These are phyloP conservation scores for Ornithoptera priamus DNA, from an alignment of 2,888 invertebrate genomes.

Conservation along the genomic window DNA sequence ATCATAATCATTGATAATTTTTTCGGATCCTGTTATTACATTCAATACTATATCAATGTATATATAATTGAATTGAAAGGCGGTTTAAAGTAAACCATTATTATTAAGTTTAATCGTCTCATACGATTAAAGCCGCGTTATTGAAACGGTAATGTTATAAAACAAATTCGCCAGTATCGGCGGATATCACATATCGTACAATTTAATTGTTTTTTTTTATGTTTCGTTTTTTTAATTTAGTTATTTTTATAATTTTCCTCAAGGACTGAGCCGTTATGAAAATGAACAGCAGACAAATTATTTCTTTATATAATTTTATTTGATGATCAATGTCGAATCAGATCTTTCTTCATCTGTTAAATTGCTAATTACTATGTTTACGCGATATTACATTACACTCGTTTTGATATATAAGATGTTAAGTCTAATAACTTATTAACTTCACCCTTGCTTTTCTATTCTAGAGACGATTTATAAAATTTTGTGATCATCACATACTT, in stretches of 20 bases:
- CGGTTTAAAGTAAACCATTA: slow-evolving; percentile 18
- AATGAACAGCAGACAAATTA: no score
- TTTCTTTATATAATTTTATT: no score
- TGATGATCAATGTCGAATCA: no score
- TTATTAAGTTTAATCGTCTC: slow-evolving; percentile 24
- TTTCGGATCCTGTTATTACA: neutral
- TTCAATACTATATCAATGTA: slow-evolving; percentile 9
- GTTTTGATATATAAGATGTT: no score
- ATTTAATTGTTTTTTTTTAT: slow-evolving; percentile 17
- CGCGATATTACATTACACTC: no score
- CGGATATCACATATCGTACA: slow-evolving; percentile 12
- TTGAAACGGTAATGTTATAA: slow-evolving; percentile 23
- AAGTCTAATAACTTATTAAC: no score
- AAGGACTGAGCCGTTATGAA: neutral
- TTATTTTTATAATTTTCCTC: slow-evolving; percentile 7
- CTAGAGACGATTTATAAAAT: no score
- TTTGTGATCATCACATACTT: no score
- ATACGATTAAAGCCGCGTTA: slow-evolving; percentile 18
- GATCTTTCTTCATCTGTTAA: no score
- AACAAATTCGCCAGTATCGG: slow-evolving; percentile 24
- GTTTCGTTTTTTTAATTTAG: slow-evolving; percentile 15
- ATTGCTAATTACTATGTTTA: no score
- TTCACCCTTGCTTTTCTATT: no score
- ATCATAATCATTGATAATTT: no score
- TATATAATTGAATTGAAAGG: slow-evolving; percentile 24